These are phyloP conservation scores for Carterocephalus palaemon DNA, from an alignment of 2,888 invertebrate species.

Conservation along the genomic window DNA sequence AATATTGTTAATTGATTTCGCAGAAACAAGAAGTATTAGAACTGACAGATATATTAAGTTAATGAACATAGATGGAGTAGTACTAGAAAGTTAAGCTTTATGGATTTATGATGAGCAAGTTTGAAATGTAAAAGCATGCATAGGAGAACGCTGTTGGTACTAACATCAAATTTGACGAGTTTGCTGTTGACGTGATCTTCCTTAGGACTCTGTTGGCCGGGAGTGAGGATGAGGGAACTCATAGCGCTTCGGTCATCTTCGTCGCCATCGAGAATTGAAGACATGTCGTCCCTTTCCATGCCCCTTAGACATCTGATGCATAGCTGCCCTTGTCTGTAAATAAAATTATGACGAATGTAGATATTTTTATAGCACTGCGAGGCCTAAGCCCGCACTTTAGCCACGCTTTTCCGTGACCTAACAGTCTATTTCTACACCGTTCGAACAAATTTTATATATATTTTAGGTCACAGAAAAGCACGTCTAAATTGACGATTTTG, in stretches of 20 bases:
- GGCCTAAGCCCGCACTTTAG: too few species aligned
- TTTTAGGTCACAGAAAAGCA: too few species aligned
- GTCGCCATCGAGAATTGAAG: slow-evolving; percentile 84
- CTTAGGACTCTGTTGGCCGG: slow-evolving; percentile 64
- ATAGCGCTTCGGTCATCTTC: slow-evolving; percentile 85
- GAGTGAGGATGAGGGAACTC: slow-evolving; percentile 69
- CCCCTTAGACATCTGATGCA: slow-evolving; percentile 88
- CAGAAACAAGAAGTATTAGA: slow-evolving; percentile 26
- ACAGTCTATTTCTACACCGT: too few species aligned
- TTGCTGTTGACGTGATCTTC: slow-evolving; percentile 68
- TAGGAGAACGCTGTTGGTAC: slow-evolving; percentile 37
- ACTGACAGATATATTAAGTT: slow-evolving; percentile 30
- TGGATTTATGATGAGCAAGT: too few species aligned
- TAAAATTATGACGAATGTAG: too few species aligned
- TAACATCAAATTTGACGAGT: slow-evolving; percentile 80
- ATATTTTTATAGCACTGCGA: too few species aligned
- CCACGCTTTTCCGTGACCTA: too few species aligned
- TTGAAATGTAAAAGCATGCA: slow-evolving; percentile 9
- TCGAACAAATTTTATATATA: too few species aligned
- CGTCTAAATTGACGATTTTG: too few species aligned
- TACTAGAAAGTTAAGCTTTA: slow-evolving; percentile 6
- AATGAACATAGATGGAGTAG: slow-evolving; percentile 13
- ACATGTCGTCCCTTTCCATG: slow-evolving; percentile 80
- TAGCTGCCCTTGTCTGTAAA: slow-evolving; percentile 86
- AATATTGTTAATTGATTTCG: slow-evolving; percentile 45